phyloP scores from a whole-genome alignment of 2,888 invertebrate species.

The Aplocera efformata region DNA sequence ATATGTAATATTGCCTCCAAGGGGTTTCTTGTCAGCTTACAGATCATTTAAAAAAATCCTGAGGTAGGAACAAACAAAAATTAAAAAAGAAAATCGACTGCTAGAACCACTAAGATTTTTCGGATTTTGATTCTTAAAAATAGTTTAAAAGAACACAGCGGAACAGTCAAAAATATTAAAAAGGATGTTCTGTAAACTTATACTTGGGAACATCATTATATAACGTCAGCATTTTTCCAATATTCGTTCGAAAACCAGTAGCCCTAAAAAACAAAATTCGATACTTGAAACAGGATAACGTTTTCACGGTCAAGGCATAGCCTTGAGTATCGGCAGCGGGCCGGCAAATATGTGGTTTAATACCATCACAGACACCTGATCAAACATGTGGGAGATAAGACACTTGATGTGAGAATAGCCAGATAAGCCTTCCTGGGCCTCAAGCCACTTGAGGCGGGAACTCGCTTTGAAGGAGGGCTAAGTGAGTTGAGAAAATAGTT shows the following conservation, averaged over 20 bases:
- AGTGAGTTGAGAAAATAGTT: too few species aligned
- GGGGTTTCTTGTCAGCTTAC: too few species aligned
- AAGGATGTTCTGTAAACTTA: not conserved
- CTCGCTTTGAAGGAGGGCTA: not conserved
- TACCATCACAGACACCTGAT: slow-evolving; percentile 70
- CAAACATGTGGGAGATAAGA: slow-evolving; percentile 75
- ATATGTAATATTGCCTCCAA: too few species aligned
- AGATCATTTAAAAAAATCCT: too few species aligned
- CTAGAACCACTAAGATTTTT: too few species aligned
- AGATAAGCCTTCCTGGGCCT: slow-evolving; percentile 68
- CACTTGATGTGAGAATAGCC: slow-evolving; percentile 71
- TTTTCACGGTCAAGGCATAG: slow-evolving; percentile 63
- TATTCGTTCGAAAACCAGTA: slow-evolving; percentile 31
- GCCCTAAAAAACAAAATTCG: slow-evolving; percentile 45
- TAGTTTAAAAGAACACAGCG: too few species aligned
- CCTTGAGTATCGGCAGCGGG: slow-evolving; percentile 50
- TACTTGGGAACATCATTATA: not conserved
- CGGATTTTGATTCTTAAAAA: too few species aligned
- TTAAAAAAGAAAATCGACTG: too few species aligned
- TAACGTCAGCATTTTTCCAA: slow-evolving; percentile 9
- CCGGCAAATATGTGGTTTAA: slow-evolving; percentile 50
- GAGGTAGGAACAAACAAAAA: too few species aligned
- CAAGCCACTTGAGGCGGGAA: slow-evolving; percentile 44
- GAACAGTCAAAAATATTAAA: too few species aligned
- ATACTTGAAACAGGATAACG: slow-evolving; percentile 47